Evolutionary conservation across 1,140 invertebrate genomes (phyloP), one percentile per base, ranked within the genome.

Genomic region (Triops cancriformis): DNA sequence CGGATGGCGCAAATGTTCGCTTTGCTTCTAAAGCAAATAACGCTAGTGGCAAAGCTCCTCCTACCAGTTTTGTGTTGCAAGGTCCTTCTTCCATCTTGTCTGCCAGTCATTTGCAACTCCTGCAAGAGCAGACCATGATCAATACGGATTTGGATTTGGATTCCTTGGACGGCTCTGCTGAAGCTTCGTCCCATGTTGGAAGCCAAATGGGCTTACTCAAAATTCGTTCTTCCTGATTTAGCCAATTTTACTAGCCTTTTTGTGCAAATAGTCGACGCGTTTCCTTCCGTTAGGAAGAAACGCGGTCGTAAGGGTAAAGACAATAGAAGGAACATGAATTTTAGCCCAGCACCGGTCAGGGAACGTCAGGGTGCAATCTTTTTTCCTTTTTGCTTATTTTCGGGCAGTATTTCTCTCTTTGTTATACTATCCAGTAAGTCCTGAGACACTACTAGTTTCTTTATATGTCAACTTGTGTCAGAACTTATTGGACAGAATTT

Each of bases 91-190:
- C 77, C 5, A 75, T 41, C 18, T 51, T 87, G 26, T 85, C 85
- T 76, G 89, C 89, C 1, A 91, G 89, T 82, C 87, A 89, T 80
- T 86, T 93, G 81, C 86, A 89, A 80, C 84, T 93, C 79, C 86
- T 93, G 77, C 91, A 93, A 81, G 91, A 93, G 83, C 92, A 91
- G 18, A 94, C 92, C 7, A 93, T 94, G 92, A 94, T 94, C 81
- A 92, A 93, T 81, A 93, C 92, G 28, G 92, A 92, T 11, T 85
- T 94, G 76, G 93, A 95, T 86, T 87, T 94, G 77, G 93, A 95
- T 84, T 93, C 92, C 78, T 85, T 92, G 76, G 90, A 91, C 82
- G 91, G 90, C 73, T 87, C 88, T 0, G 82, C 84, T 26, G 83
- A 87, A 7, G 86, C 85, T 76, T 84, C 85, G 74, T 72, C 77